phyloP scores from a whole-genome alignment of 2,888 invertebrate species.

The Cecidostiba fungosa region DNA sequence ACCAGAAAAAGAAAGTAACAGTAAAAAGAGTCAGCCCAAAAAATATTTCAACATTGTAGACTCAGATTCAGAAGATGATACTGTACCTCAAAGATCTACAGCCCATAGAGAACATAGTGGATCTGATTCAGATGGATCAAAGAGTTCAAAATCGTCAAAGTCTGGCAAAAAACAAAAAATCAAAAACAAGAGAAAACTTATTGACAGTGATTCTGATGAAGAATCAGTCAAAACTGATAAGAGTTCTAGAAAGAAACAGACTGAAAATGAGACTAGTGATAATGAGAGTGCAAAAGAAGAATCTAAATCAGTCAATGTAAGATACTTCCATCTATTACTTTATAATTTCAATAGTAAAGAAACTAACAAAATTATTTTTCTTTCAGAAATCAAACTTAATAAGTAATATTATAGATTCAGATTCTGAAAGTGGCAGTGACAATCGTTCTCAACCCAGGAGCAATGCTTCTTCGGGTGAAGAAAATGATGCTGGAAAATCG shows the following conservation, averaged over 20 bases:
- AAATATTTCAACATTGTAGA: constrained; percentile 60
- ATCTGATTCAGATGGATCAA: constrained; percentile 5
- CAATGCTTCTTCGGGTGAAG: constrained; percentile 50
- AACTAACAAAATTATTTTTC: constrained; percentile 11
- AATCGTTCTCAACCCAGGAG: background rate
- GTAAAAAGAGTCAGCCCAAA: constrained; percentile 6
- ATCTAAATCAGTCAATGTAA: constrained; percentile 46
- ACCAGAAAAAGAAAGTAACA: constrained; percentile 23
- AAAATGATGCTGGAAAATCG: constrained; percentile 48
- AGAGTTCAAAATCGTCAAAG: constrained; percentile 27
- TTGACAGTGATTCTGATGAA: constrained; percentile 72
- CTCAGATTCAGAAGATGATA: constrained; percentile 63
- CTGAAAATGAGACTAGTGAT: constrained; percentile 51
- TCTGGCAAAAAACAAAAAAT: constrained; percentile 34
- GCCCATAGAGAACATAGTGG: background rate
- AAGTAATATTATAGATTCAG: constrained; percentile 68
- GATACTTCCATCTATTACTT: constrained; percentile 23
- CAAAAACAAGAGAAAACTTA: constrained; percentile 50
- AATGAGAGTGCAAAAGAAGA: constrained; percentile 31
- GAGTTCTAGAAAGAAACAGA: constrained; percentile 35
- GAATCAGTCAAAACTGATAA: constrained; percentile 53
- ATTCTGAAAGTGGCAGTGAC: constrained; percentile 67
- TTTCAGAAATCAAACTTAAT: constrained; percentile 66
- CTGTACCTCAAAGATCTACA: constrained; percentile 14
- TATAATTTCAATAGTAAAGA: background rate